Evolutionary conservation across 2,113 vertebrate genomes (phyloP).

Genomic region (Nestor notabilis): DNA sequence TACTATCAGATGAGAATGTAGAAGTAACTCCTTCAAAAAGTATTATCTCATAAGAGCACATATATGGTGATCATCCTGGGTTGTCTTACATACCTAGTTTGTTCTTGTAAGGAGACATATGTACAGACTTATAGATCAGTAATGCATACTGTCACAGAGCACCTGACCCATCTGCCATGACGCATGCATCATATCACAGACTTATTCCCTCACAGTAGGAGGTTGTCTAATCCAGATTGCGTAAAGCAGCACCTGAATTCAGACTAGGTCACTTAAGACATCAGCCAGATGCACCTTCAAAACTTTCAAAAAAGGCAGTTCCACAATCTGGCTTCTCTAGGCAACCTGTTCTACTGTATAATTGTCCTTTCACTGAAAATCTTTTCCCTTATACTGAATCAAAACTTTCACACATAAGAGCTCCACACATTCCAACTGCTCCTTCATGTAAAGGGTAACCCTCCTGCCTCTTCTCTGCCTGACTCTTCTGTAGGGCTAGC

Average conservation of each 20-base stretch:
- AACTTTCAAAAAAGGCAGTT: not conserved
- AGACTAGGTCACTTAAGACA: not conserved
- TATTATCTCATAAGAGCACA: not conserved
- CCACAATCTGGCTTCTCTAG: not conserved
- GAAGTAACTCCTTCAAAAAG: not conserved
- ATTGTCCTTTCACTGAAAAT: not conserved
- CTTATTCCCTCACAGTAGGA: not conserved
- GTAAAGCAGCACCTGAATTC: not conserved
- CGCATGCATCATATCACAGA: not conserved
- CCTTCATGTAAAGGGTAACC: not conserved
- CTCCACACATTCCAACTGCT: not conserved
- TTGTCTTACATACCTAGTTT: not conserved
- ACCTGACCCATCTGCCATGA: not conserved
- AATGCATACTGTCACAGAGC: not conserved
- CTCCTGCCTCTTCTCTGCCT: not conserved
- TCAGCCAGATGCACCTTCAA: not conserved
- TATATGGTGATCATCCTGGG: not conserved
- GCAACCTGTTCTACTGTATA: not conserved
- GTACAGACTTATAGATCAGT: not conserved
- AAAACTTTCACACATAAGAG: not conserved
- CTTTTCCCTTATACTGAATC: not conserved
- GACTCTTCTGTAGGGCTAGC: not conserved
- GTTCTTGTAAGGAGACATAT: not conserved
- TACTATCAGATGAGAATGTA: not conserved
- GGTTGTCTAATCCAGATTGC: rapidly evolving